Percentiles rank a stretch among this genome's conserved stretches.
Evolutionary conservation across 2,888 invertebrate genomes (phyloP).

Genomic region (Eilema caniola): DNA sequence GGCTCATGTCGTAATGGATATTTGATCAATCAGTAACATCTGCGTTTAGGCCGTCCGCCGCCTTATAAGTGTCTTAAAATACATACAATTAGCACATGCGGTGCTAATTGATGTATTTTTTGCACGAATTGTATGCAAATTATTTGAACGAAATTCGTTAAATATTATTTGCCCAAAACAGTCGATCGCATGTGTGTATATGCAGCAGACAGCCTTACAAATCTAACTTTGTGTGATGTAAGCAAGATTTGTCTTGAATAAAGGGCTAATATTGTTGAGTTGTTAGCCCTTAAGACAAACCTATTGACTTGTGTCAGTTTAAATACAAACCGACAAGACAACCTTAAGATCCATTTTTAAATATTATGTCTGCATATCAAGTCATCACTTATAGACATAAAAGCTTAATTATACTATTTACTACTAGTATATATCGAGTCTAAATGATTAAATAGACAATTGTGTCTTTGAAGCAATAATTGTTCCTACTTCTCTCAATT

Average conservation of each 20-base stretch:
- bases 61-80: too few species aligned
- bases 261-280: neutral
- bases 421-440: neutral
- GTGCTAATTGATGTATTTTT: too few species aligned
- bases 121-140: too few species aligned
- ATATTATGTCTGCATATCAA: conserved; percentile 11
- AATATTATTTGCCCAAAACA: too few species aligned
- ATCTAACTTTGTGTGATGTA: neutral
- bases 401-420: neutral
- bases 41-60: neutral
- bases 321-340: neutral
- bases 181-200: too few species aligned
- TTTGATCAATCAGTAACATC: neutral
- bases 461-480: conserved; percentile 17
- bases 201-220: neutral
- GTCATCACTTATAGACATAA: conserved; percentile 8
- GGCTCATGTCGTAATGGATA: neutral
- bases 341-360: neutral
- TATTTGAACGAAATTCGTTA: too few species aligned
- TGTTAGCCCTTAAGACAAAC: neutral
- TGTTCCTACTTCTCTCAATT: conserved; percentile 31
- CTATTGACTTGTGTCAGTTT: neutral
- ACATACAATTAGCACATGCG: too few species aligned
- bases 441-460: conserved; percentile 13
- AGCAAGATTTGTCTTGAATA: neutral